Base-by-base conservation (phyloP, 37 sponge, comb jelly and placozoan species). In the Beroe ovata region DNA sequence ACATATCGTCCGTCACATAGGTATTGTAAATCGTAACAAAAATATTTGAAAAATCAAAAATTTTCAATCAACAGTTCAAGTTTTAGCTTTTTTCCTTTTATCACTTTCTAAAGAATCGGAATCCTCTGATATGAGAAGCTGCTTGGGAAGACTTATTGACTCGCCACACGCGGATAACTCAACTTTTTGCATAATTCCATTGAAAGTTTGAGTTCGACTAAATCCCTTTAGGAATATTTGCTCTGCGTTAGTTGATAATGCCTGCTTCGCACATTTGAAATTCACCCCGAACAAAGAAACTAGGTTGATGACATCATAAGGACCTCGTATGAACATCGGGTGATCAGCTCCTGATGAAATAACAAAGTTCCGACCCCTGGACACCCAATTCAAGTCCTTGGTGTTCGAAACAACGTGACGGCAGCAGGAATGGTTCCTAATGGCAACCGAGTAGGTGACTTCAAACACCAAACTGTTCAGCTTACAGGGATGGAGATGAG, bases 331-430 rank as follows among this genome's bases (percentile, higher is more conserved):
- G 33, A 77, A 77, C n/a, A 77, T 6, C 1, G 84, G 84, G 28
- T 77, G 36, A n/a, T 77, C 84, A 19, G 84, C 84, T 8, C 84
- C 84, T 0, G 84, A 77, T 23, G 84, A 77, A n/a, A 77, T 42
- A n/a, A 77, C n/a, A 25, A 77, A 42, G 8, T 35, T 35, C 33
- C 84, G 26, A 2, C 84, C 54, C 21, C 84, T 39, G 26, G 84
- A 77, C 11, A 36, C 35, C 84, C 84, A 77, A 25, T 40, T 40
- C 28, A 77, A 42, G 28, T 77, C 84, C 84, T n/a, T 19, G 54
- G 36, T 42, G 28, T 77, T 77, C 0, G 84, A 77, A 25, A 77
- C 84, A 40, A 40, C 14, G 33, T 77, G 26, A 4, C 84, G 35
- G 28, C 84, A 77, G 21, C 54, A 32, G 35, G 84, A 39, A 1